Conservation (phyloP, 1,140 invertebrate genomes). For the Polyergus mexicanus region DNA sequence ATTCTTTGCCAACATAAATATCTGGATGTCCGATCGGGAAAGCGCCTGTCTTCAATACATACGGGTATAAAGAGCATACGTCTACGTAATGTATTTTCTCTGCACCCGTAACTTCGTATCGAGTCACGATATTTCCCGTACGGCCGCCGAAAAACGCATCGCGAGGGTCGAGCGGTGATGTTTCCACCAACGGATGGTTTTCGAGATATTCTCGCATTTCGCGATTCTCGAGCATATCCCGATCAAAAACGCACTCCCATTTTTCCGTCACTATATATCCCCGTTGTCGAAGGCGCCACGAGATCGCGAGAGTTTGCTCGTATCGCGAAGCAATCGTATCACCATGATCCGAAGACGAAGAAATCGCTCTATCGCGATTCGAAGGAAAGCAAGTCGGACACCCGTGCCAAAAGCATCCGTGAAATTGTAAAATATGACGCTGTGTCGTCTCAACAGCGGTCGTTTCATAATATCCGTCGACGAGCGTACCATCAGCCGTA, state of each 20-base stretch:
- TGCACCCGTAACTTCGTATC: too few relatives aligned
- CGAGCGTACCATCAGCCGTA: too few relatives aligned
- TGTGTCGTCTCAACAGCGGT: too few relatives aligned
- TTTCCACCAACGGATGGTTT: background rate
- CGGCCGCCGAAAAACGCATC: too few relatives aligned
- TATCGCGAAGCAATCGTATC: background rate
- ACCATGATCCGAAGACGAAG: background rate
- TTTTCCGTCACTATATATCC: background rate
- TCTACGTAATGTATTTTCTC: background rate
- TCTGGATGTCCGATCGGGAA: too few relatives aligned
- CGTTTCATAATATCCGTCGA: too few relatives aligned
- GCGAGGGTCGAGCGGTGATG: too few relatives aligned
- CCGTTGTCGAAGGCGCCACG: background rate
- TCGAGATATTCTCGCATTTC: too few relatives aligned
- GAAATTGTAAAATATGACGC: too few relatives aligned
- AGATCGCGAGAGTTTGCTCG: background rate
- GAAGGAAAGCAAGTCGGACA: background rate
- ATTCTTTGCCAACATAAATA: background rate
- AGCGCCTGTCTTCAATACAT: too few relatives aligned
- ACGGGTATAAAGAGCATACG: background rate
- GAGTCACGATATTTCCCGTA: too few relatives aligned
- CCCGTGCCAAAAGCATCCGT: background rate
- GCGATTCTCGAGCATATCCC: background rate
- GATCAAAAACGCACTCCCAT: background rate
- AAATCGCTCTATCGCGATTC: background rate